Base-by-base conservation (phyloP, 2,888 invertebrate genomes). In the Loripinus fragilis region DNA sequence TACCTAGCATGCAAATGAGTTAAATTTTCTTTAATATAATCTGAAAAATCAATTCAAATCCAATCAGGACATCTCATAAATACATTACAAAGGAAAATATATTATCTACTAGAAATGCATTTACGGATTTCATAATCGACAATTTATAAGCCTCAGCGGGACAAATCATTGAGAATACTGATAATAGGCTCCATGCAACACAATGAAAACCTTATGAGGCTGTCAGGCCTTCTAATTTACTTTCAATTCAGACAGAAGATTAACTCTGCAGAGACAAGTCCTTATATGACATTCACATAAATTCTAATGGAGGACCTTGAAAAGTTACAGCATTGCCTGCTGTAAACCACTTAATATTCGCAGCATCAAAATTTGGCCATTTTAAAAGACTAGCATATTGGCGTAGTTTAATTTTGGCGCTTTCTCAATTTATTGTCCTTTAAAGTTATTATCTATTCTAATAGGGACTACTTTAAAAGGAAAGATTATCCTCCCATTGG, bases 171-270 rank as follows among this genome's bases (percentile, higher is more conserved):
- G 60, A 33, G 20, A 60, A 60, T n/a, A 5, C 30, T 30, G 60
- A 60, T 60, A 33, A 60, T 28, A 60, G 60, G 23, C 33, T 10
- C 60, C 17, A 33, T 60, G 28, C 8, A 60, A 28, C 60, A 60
- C 15, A 60, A 60, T 60, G 17, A 60, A 8, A 60, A 60, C 28
- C 60, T 60, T 60, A 28, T 60, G 60, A 60, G 3, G 20, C 33
- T 33, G 60, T 33, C 60, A 15, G 17, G 17, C 30, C 33, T 60
- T 60, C 60, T n/a, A 33, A 60, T 60, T 60, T 60, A 60, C 25
- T 60, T 60, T 23, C 60, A 33, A 33, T 60, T 60, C 20, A 33
- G 60, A 60, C 33, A 28, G 20, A 60, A 60, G 30, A 60, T 60
- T 60, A 60, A 60, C 33, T 28, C 28, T n/a, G 20, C 10, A 15